Conservation (phyloP, 35 echinoderm and acorn worm genomes). For the Heliocidaris tuberculata region DNA sequence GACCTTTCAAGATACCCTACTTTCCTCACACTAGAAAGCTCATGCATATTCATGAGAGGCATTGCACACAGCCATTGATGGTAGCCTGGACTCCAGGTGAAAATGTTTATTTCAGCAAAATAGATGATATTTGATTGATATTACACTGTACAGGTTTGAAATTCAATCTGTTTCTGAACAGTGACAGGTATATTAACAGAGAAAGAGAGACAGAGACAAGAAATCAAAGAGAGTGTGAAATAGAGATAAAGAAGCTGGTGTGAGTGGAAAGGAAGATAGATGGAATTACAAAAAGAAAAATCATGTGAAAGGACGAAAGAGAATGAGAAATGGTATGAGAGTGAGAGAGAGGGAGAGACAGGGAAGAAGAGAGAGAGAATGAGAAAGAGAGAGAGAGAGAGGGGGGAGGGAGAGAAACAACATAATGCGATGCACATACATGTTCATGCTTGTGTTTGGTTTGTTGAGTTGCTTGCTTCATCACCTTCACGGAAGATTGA, state of each 20-base stretch:
- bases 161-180: too few relatives aligned
- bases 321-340: neutral
- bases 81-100: neutral
- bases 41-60: neutral
- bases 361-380: neutral
- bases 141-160: neutral
- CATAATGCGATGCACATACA: neutral
- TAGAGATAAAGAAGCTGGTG: too few relatives aligned
- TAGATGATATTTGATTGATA: neutral
- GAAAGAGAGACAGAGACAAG: too few relatives aligned
- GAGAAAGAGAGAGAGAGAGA: neutral
- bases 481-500: neutral
- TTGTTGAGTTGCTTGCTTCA: too few relatives aligned
- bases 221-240: too few relatives aligned
- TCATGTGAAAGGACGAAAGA: neutral
- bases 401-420: neutral
- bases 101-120: neutral
- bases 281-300: too few relatives aligned
- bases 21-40: neutral
- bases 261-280: too few relatives aligned
- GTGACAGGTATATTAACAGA: too few relatives aligned
- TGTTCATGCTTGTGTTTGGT: neutral
- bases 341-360: too few relatives aligned
- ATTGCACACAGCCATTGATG: neutral
- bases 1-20: neutral